Conservation (phyloP, 2,888 invertebrate genomes). For the Yponomeuta evonymella region DNA sequence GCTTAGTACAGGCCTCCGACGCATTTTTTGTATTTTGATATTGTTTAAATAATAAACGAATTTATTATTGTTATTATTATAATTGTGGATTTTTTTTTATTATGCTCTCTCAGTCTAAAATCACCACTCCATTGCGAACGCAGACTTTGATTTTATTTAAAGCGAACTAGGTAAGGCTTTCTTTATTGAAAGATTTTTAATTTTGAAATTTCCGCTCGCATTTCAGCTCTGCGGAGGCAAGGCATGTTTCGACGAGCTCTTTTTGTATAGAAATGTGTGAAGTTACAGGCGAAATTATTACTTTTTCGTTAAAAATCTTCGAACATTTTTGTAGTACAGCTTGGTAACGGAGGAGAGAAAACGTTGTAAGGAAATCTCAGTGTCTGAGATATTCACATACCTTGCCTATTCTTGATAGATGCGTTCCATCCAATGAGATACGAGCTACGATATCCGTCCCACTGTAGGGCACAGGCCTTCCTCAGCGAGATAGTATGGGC, state of each 20-base stretch:
- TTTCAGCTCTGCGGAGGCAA: not conserved
- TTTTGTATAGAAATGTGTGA: not conserved
- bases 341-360: too few relatives aligned
- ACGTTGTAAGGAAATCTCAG: too few relatives aligned
- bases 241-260: not conserved
- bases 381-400: too few relatives aligned
- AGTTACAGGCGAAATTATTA: not conserved
- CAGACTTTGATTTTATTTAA: constrained; percentile 46
- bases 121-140: not conserved
- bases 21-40: too few relatives aligned
- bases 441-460: too few relatives aligned
- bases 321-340: not conserved
- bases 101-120: not conserved
- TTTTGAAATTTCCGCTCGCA: constrained; percentile 5
- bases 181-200: constrained; percentile 40
- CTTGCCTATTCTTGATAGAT: too few relatives aligned
- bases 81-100: not conserved
- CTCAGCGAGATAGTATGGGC: too few relatives aligned
- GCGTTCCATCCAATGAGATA: too few relatives aligned
- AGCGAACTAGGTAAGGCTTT: constrained; percentile 30
- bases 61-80: too few relatives aligned
- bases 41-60: too few relatives aligned
- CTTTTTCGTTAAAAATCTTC: not conserved
- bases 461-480: too few relatives aligned
- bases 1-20: too few relatives aligned